A percentile compares a stretch with the other conserved stretches of the same genome.
Evolutionary conservation across 2,888 invertebrate genomes (phyloP).

Genomic region (Sceliomorpha sp.): DNA sequence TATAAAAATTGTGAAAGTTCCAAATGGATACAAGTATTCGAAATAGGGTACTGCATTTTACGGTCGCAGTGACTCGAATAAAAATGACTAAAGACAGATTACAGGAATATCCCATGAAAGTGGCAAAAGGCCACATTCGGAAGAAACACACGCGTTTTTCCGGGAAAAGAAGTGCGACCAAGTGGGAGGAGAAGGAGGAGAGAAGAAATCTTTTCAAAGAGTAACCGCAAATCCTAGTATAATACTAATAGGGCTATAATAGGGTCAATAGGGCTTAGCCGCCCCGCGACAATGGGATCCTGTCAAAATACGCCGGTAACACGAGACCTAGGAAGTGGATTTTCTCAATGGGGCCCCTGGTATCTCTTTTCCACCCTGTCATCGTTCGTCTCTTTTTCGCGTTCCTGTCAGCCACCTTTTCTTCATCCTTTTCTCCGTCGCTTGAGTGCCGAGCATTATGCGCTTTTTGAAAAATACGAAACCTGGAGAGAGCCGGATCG

Average conservation of each 20-base stretch:
- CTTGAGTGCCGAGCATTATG: constrained; percentile 60
- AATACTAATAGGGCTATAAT: constrained; percentile 80
- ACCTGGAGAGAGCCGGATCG: constrained; percentile 54
- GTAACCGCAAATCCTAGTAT: constrained; percentile 77
- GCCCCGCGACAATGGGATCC: constrained; percentile 77
- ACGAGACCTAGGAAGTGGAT: constrained; percentile 79
- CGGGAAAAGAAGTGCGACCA: constrained; percentile 49
- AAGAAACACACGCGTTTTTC: constrained; percentile 42
- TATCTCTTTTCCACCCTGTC: constrained; percentile 41
- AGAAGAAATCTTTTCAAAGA: constrained; percentile 50
- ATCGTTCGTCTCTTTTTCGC: constrained; percentile 40
- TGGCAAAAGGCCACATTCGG: constrained; percentile 27
- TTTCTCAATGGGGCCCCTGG: constrained; percentile 71
- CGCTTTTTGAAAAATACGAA: constrained; percentile 72
- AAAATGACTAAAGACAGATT: constrained; percentile 46
- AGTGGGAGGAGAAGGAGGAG: constrained; percentile 39
- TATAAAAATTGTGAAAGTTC: too few relatives aligned
- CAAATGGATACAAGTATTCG: too few relatives aligned
- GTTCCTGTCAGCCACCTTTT: constrained; percentile 31
- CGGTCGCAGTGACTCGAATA: constrained; percentile 40
- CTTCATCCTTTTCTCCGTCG: constrained; percentile 42
- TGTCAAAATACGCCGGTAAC: constrained; percentile 80
- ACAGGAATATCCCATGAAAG: constrained; percentile 32
- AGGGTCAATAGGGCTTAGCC: constrained; percentile 79
- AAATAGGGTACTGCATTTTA: constrained; percentile 34